Conservation (phyloP, 2,888 invertebrate species). For the Helleia helle region DNA sequence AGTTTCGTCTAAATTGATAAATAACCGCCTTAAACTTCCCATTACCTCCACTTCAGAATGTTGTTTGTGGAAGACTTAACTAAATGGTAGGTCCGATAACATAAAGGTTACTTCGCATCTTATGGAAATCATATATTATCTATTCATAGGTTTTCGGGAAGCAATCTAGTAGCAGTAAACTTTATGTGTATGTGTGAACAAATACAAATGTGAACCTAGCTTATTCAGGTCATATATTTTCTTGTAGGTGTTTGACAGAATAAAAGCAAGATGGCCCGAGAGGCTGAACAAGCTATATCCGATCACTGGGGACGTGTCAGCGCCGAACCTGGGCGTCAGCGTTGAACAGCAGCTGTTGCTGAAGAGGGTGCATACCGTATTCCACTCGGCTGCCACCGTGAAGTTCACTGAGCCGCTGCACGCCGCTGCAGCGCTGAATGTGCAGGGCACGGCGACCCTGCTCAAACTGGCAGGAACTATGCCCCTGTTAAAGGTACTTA, state of each 20-base stretch:
- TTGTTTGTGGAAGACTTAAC: no score
- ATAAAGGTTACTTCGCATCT: no score
- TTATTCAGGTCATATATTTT: no score
- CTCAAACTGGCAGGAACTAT: slow-evolving; percentile 88
- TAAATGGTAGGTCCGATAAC: no score
- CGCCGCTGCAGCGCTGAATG: slow-evolving; percentile 90
- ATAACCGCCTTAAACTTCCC: no score
- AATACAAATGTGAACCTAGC: no score
- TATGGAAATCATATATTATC: no score
- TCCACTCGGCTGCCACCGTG: slow-evolving; percentile 97
- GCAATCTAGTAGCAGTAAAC: no score
- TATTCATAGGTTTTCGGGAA: no score
- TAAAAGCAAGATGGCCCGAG: slow-evolving; percentile 77
- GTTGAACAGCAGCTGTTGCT: slow-evolving; percentile 76
- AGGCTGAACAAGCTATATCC: slow-evolving; percentile 79
- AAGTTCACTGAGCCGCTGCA: slow-evolving; percentile 94
- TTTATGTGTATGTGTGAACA: no score
- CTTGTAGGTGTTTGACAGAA: slow-evolving; percentile 78
- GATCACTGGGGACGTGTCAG: slow-evolving; percentile 84
- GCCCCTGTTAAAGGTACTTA: slow-evolving; percentile 79
- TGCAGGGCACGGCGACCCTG: slow-evolving; percentile 89
- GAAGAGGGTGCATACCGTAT: slow-evolving; percentile 85
- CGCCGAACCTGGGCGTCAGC: slow-evolving; percentile 80
- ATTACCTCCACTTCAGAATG: no score
- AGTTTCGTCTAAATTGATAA: no score